Evolutionary conservation across 2,113 vertebrate species (phyloP), one percentile per base, ranked within the genome.

Genomic region (Grammomys surdaster): DNA sequence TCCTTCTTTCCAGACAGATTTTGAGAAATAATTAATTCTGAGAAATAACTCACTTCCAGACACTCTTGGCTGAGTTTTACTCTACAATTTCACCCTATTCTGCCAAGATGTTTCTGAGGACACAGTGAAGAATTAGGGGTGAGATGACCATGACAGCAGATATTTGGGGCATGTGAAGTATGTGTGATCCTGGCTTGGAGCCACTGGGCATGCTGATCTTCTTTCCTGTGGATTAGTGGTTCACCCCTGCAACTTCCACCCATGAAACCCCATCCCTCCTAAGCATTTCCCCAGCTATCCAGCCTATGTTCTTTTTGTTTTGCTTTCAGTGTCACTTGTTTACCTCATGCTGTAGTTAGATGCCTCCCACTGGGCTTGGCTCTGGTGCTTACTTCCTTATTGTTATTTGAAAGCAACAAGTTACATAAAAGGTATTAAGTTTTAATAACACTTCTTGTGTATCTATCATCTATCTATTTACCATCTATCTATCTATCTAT

Each of bases 1-100:
- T 88, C 60, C 14, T 3, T 12, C 13, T 86, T 91, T 75, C 78
- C 40, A 78, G 73, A 95, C 40, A 51, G 19, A 70, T 88, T 90
- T 95, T 60, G 90, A 82, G 72, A 87, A 94, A 56, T 51, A 72
- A 90, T 81, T 69, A 60, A 80, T 96, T 94, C 84, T 89, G 67
- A 95, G 69, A 51, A 89, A 75, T 63, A 72, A 92, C 89, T 95
- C 78, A 67, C 54, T 95, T 84, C 73, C 87, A 72, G 33, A 46
- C 31, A 85, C 84, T 93, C 86, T 76, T 82, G 65, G 8, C 72
- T 95, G 46, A 65, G 65, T 90, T 97, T 93, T 26, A 94, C 46
- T 36, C 70, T 11, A 65, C n/a, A 78, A 1, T 82, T 76, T 89
- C 69, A 80, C n/a, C 75, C 56, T 65, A 77, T 84, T 16, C n/a